Base-by-base conservation (phyloP, 1,140 invertebrate species). In the Megalonaias nervosa region DNA sequence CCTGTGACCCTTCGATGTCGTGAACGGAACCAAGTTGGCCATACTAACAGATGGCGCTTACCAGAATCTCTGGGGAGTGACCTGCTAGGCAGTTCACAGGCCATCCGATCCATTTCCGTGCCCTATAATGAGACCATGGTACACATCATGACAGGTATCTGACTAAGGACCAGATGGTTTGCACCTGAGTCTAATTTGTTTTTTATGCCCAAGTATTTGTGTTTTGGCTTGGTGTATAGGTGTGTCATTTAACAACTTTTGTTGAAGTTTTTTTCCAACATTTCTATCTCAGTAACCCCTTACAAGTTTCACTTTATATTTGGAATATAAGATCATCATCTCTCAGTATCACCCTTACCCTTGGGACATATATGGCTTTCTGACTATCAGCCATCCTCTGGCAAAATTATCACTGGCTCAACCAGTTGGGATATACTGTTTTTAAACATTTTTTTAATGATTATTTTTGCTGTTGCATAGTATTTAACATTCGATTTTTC, bases 21-120 rank as follows among this genome's bases (percentile, higher is more conserved):
- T 16, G 81, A 87, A 48, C 73, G 89, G 59, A 85, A 82, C 19
- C 85, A 86, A 71, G 86, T 88, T 57, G 89, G 89, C 14, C 59
- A 67, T 16, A 90, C 88, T 15, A 90, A 90, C 76, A 76, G 89
- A 48, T 90, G 89, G 89, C 78, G 89, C 1, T 74, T 87, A 2
- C 89, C 89, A 14, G 85, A 90, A 23, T 86, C 87, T 3, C 81
- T 90, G 14, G 86, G 88, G 58, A 89, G 88, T 75, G 89, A 90
- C 64, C 75, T 90, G n/a, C 79, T 90, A 16, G 89, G 89, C 23
- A 87, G 83, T 38, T 65, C 85, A 11, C 89, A 90, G 74, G 89
- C 89, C 17, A 82, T 89, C 17, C 86, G 86, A 74, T 83, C 89
- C 16, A 77, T 89, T 38, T 81, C 71, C 31, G 84, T 85, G 79